Base-by-base conservation (phyloP, 30 jellyfish, hydroid and myxozoan genomes). In the Rhopilema esculentum region DNA sequence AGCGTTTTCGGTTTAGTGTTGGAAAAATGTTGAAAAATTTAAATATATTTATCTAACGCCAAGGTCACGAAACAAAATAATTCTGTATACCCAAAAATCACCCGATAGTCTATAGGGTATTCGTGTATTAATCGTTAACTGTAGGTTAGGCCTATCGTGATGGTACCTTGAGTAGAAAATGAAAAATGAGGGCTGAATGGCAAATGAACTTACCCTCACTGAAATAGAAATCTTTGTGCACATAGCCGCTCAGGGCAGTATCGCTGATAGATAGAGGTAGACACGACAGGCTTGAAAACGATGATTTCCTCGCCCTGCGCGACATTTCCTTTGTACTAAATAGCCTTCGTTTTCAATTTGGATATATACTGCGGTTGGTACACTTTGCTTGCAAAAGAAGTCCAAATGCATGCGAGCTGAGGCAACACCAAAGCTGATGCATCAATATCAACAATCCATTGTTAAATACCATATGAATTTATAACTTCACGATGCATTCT, bases 221-320 rank as follows among this genome's bases (percentile, higher is more conserved):
- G 48, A 31, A 73, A 48, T 33, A 73, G 25, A 73, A 31, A 21
- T 73, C 84, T 0, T 29, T 71, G 0, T 49, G 29, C 0, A 73
- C 4, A n/a, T 30, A 73, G 16, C 70, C 84, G 23, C 53, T 15
- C 68, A 73, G 70, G 49, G 84, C 69, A 2, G 40, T 20, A 33
- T 73, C 66, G 28, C 82, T 40, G 49, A 73, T 18, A 23, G 84
- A 33, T 1, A 67, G 53, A 31, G 84, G 63, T 8, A 73, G 49
- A 23, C 84, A 73, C 18, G 84, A 73, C 48, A 73, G 40, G 18
- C 49, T 23, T 1, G 84, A 30, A 69, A 73, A 73, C 15, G 84
- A 73, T 29, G 84, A 73, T 21, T 40, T 73, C 26, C 84, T 18
- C 8, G 64, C 27, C 27, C 21, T 18, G 24, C 18, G 20, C 40